These are phyloP conservation scores for Piscicola geometra DNA, from an alignment of 2,888 invertebrate species.

Conservation along the genomic window DNA sequence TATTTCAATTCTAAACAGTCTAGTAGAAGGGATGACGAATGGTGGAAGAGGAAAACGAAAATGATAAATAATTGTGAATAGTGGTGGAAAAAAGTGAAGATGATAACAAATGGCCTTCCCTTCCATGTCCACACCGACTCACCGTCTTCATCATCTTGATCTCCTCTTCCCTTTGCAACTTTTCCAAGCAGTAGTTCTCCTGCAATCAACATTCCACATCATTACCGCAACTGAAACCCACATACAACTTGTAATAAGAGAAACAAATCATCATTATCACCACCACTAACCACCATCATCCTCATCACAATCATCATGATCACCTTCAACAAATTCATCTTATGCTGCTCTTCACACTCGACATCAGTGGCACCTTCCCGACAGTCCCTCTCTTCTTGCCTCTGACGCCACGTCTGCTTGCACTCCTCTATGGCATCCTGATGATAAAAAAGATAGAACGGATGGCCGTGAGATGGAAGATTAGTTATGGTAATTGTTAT, in stretches of 20 bases:
- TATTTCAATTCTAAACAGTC: too few relatives aligned
- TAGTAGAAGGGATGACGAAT: neutral
- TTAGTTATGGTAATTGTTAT: neutral
- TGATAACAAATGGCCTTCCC: too few relatives aligned
- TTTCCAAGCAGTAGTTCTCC: neutral
- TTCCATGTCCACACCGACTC: neutral
- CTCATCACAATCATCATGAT: neutral
- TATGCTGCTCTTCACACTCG: neutral
- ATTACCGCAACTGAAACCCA: too few relatives aligned
- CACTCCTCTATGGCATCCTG: slow-evolving; percentile 1
- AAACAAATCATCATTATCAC: too few relatives aligned
- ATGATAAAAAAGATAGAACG: too few relatives aligned
- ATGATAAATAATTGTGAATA: too few relatives aligned
- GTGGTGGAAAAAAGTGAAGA: too few relatives aligned
- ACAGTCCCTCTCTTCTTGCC: neutral
- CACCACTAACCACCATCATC: neutral
- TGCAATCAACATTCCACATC: neutral
- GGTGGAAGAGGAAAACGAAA: too few relatives aligned
- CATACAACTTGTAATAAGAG: too few relatives aligned
- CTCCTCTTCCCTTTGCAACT: neutral
- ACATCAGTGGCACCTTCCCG: neutral
- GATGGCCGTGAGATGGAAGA: too few relatives aligned
- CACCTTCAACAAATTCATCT: neutral
- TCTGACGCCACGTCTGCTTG: neutral
- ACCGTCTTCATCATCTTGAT: neutral